phyloP scores from a whole-genome alignment of 2,888 invertebrate species.

The Yponomeuta malinellus region DNA sequence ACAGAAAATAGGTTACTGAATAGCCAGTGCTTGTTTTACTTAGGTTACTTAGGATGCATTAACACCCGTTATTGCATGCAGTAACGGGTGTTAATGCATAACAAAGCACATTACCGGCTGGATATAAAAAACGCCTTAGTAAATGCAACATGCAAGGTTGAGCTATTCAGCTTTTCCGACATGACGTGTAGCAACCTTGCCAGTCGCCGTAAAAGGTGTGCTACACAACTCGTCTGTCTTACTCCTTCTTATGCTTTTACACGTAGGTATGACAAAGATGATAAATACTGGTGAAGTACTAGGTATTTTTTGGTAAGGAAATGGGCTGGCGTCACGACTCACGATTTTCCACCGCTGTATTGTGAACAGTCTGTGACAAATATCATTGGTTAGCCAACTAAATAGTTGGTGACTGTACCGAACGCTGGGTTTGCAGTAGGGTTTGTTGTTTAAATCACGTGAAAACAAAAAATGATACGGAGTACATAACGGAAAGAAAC shows the following conservation, averaged over 20 bases:
- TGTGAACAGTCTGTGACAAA: slow-evolving; percentile 7
- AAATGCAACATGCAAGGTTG: slow-evolving; percentile 9
- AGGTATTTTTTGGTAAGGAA: slow-evolving; percentile 9
- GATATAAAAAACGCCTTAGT: slow-evolving; percentile 1
- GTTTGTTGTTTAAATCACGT: background rate
- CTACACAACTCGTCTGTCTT: background rate
- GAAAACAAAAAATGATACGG: background rate
- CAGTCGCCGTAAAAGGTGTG: slow-evolving; percentile 8
- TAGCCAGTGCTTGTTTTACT: no score
- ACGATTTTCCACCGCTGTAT: background rate
- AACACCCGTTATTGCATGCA: background rate
- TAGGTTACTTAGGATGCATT: no score
- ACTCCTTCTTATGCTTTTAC: background rate
- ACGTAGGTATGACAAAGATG: background rate
- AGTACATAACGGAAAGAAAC: background rate
- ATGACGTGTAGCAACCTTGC: slow-evolving; percentile 9
- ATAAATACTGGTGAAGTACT: background rate
- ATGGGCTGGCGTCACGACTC: slow-evolving; percentile 9
- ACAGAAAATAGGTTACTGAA: no score
- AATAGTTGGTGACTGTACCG: background rate
- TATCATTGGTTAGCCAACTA: background rate
- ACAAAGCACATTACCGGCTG: background rate
- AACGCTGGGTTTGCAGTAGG: background rate
- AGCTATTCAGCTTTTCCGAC: background rate
- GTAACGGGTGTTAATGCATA: background rate